Conservation (phyloP, 2,888 invertebrate species). For the Zygothrica quintamaculata region DNA sequence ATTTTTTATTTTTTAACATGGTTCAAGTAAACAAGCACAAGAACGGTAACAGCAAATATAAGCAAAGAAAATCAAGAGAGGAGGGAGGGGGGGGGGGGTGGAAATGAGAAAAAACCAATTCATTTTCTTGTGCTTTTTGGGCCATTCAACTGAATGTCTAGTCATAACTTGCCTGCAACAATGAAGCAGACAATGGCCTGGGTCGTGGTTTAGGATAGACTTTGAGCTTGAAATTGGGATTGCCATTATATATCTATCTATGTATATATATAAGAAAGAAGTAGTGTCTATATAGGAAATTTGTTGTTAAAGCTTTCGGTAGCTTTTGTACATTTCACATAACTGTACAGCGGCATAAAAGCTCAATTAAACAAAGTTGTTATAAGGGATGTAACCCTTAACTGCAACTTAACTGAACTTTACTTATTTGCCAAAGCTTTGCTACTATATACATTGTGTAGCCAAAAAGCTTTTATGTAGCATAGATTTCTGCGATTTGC, state of each 20-base stretch:
- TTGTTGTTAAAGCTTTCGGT: constrained; percentile 21
- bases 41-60: constrained; percentile 21
- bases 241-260: constrained; percentile 28
- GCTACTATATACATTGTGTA: background rate
- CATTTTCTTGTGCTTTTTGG: too few species aligned
- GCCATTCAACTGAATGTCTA: constrained; percentile 39
- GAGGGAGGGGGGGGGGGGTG: too few species aligned
- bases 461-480: constrained; percentile 35
- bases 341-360: background rate
- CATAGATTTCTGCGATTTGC: constrained; percentile 47
- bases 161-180: constrained; percentile 38
- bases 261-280: too few species aligned
- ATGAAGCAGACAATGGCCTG: constrained; percentile 41
- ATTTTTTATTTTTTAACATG: too few species aligned
- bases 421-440: too few species aligned
- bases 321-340: constrained; percentile 12
- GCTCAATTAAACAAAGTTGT: background rate
- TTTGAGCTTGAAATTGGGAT: constrained; percentile 2
- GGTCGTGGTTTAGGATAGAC: constrained; percentile 25
- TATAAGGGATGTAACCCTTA: too few species aligned
- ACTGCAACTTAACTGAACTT: too few species aligned
- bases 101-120: too few species aligned
- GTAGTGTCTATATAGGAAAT: constrained; percentile 7
- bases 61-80: constrained; percentile 12
- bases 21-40: constrained; percentile 48